phyloP scores from a whole-genome alignment of 1,140 invertebrate genomes.

The Melipona quadrifasciata region DNA sequence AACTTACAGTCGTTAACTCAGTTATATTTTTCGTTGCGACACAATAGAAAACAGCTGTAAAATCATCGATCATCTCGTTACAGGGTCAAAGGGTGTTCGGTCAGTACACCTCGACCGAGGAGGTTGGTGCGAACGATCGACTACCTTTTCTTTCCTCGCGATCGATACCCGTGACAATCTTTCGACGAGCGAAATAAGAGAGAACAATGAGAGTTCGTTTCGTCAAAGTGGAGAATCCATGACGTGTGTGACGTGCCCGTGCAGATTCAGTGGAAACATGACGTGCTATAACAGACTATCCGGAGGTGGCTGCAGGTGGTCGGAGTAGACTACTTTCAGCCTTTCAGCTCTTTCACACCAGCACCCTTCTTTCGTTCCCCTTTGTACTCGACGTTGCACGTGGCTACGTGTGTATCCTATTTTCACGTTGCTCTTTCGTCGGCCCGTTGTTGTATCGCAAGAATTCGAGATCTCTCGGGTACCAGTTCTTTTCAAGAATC shows the following conservation, averaged over 20 bases:
- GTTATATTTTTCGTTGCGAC: not conserved
- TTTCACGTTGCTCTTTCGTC: not conserved
- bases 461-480: not conserved
- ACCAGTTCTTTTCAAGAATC: not conserved
- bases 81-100: not conserved
- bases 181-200: not conserved
- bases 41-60: not conserved
- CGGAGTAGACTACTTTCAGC: constrained; percentile 30
- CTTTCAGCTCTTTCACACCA: constrained; percentile 28
- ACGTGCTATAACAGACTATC: constrained; percentile 15
- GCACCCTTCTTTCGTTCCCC: not conserved
- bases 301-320: constrained; percentile 41
- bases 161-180: constrained; percentile 7
- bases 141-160: not conserved
- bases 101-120: not conserved
- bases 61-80: not conserved
- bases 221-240: constrained; percentile 33
- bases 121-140: not conserved
- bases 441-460: not conserved
- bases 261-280: constrained; percentile 34
- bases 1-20: not conserved
- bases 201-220: constrained; percentile 34
- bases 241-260: constrained; percentile 34
- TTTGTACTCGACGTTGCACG: constrained; percentile 14
- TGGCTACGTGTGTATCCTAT: constrained; percentile 1